Conservation (phyloP, 1,140 invertebrate genomes). For the Drosophila pallidifrons region DNA sequence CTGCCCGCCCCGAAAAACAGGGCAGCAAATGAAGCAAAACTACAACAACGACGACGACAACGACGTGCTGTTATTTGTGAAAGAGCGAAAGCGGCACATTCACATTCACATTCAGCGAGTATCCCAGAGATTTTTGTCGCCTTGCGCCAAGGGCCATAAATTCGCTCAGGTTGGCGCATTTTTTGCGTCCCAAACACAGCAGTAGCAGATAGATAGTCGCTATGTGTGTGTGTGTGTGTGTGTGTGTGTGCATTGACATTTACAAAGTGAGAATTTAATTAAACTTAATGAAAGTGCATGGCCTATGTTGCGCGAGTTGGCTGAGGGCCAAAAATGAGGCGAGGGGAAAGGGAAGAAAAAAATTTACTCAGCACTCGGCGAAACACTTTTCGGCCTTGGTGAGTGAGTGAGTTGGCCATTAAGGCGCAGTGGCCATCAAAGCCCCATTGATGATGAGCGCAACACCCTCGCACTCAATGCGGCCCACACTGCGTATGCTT, state of each 20-base stretch:
- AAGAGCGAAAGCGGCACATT: not conserved
- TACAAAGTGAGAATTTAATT: conserved; percentile 83
- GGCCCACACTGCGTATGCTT: conserved; percentile 75
- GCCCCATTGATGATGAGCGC: conserved; percentile 8
- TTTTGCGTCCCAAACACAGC: conserved; percentile 24
- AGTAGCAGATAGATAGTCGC: conserved; percentile 50
- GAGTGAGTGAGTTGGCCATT: conserved; percentile 34
- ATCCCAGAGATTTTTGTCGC: conserved; percentile 75
- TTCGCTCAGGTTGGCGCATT: conserved; percentile 75
- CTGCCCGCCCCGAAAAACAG: conserved; percentile 51
- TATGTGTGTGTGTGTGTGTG: conserved; percentile 39
- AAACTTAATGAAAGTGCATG: conserved; percentile 81
- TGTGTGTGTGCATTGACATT: conserved; percentile 71
- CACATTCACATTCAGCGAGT: conserved; percentile 3
- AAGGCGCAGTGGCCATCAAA: conserved; percentile 34
- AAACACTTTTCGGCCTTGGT: conserved; percentile 53
- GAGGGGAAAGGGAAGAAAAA: not conserved
- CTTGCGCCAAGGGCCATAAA: conserved; percentile 71
- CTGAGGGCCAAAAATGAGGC: conserved; percentile 33
- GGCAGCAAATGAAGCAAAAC: conserved; percentile 75
- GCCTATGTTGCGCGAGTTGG: conserved; percentile 32
- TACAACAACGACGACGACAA: conserved; percentile 56
- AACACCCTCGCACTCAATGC: not conserved
- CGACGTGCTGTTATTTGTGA: conserved; percentile 77
- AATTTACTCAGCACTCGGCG: conserved; percentile 28